Conservation (phyloP, 1,140 invertebrate genomes). For the Ectropis grisescens region DNA sequence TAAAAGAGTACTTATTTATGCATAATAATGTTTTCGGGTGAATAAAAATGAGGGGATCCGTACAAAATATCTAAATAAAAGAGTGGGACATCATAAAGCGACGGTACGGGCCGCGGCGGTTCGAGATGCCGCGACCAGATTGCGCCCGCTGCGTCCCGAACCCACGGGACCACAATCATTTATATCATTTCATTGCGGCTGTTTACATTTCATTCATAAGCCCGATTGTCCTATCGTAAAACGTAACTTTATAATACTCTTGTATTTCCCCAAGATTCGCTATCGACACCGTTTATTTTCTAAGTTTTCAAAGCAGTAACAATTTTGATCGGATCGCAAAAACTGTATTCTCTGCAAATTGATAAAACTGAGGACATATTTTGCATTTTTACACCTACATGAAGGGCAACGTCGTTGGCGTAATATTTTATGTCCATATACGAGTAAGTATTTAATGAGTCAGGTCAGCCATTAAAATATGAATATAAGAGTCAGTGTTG, state of each 20-base stretch:
- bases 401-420: too few relatives aligned
- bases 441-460: slow-evolving; percentile 17
- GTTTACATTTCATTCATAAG: slow-evolving; percentile 68
- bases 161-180: slow-evolving; percentile 52
- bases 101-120: slow-evolving; percentile 16
- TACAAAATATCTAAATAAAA: slow-evolving; percentile 62
- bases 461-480: slow-evolving; percentile 22
- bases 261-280: slow-evolving; percentile 1
- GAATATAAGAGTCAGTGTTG: slow-evolving; percentile 29
- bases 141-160: slow-evolving; percentile 22
- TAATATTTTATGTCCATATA: too few relatives aligned
- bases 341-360: too few relatives aligned
- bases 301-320: too few relatives aligned
- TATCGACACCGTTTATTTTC: too few relatives aligned
- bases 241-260: slow-evolving; percentile 20
- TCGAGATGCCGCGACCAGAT: slow-evolving; percentile 56
- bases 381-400: too few relatives aligned
- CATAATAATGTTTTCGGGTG: slow-evolving; percentile 57
- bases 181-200: slow-evolving; percentile 63
- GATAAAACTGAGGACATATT: too few relatives aligned
- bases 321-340: too few relatives aligned
- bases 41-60: slow-evolving; percentile 60
- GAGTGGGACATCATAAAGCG: slow-evolving; percentile 42
- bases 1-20: slow-evolving; percentile 59
- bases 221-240: slow-evolving; percentile 30